phyloP scores from a whole-genome alignment of 1,140 invertebrate genomes.

The Phthorimaea operculella region DNA sequence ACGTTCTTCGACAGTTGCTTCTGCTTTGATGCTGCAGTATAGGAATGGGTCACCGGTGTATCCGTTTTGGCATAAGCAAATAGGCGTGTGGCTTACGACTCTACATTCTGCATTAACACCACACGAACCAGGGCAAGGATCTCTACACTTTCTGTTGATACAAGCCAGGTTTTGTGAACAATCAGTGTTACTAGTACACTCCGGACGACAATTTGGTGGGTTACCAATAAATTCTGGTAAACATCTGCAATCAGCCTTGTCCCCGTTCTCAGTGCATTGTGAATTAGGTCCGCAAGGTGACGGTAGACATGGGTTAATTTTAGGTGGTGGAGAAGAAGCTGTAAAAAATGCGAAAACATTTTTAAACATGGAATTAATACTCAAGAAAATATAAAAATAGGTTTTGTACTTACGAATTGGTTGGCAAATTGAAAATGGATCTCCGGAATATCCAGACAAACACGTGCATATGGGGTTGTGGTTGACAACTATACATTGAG shows the following conservation, averaged over 20 bases:
- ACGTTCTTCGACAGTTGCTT: constrained; percentile 55
- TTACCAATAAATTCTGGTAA: constrained; percentile 69
- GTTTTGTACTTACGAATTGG: constrained; percentile 65
- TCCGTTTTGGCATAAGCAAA: constrained; percentile 71
- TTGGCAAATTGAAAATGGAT: constrained; percentile 72
- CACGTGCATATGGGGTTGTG: constrained; percentile 76
- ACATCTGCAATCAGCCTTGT: constrained; percentile 73
- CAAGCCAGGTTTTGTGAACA: constrained; percentile 73
- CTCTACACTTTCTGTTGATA: constrained; percentile 73
- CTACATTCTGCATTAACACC: constrained; percentile 71
- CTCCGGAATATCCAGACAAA: constrained; percentile 69
- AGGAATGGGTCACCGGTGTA: constrained; percentile 76
- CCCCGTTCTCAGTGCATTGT: constrained; percentile 69
- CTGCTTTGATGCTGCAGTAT: constrained; percentile 64
- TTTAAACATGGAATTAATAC: no score
- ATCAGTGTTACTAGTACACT: constrained; percentile 77
- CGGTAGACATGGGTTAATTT: constrained; percentile 70
- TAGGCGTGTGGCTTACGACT: constrained; percentile 73
- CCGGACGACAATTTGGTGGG: constrained; percentile 74
- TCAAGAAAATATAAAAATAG: no score
- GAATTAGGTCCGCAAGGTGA: constrained; percentile 76
- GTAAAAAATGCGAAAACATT: constrained; percentile 11
- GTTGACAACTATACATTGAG: constrained; percentile 73
- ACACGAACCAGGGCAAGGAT: constrained; percentile 79
- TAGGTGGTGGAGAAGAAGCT: constrained; percentile 42